phyloP scores from a whole-genome alignment of 2,888 invertebrate species.

The Platerodrilus igneus region DNA sequence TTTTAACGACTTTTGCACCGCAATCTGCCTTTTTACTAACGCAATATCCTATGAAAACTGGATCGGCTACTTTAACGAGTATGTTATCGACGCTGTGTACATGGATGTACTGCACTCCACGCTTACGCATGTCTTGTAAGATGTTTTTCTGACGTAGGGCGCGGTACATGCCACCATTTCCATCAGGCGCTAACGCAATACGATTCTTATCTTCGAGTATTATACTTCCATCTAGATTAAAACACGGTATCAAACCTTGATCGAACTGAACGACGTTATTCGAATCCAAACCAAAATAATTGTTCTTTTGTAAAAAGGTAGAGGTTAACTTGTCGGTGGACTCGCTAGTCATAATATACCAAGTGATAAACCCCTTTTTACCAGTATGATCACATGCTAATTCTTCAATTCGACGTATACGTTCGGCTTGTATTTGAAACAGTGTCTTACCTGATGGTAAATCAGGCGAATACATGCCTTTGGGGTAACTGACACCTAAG shows the following conservation, averaged over 20 bases:
- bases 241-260: slow-evolving; percentile 91
- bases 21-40: slow-evolving; percentile 85
- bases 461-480: slow-evolving; percentile 94
- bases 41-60: slow-evolving; percentile 93
- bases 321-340: slow-evolving; percentile 82
- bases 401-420: slow-evolving; percentile 72
- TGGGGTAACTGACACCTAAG: slow-evolving; percentile 89
- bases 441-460: slow-evolving; percentile 85
- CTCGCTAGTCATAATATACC: slow-evolving; percentile 98
- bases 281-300: slow-evolving; percentile 80
- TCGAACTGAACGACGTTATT: slow-evolving; percentile 84
- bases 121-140: slow-evolving; percentile 69
- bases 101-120: slow-evolving; percentile 85
- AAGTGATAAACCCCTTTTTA: slow-evolving; percentile 59
- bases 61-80: slow-evolving; percentile 95
- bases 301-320: slow-evolving; percentile 72
- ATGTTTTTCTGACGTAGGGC: slow-evolving; percentile 72
- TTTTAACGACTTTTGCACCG: slow-evolving; percentile 94
- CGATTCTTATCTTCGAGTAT: slow-evolving; percentile 76
- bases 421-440: slow-evolving; percentile 92
- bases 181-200: slow-evolving; percentile 86
- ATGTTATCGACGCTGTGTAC: slow-evolving; percentile 99
- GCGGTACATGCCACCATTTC: slow-evolving; percentile 82
- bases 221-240: slow-evolving; percentile 89
- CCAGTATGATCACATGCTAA: slow-evolving; percentile 68